Conservation (phyloP, 1,140 invertebrate species). For the Papilio xuthus region DNA sequence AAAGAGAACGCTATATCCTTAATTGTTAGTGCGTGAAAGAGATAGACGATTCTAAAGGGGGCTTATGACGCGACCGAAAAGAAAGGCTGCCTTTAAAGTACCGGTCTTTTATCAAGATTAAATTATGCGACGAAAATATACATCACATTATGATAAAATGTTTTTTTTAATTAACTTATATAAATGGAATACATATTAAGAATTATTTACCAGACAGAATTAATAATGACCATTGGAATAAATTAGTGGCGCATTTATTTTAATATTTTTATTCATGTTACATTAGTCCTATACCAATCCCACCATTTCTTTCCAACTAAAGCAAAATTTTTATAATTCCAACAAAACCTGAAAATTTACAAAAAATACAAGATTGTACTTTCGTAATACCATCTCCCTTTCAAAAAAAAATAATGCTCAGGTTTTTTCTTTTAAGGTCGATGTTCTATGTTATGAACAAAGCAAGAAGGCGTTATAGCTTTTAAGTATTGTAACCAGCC, state of each 20-base stretch:
- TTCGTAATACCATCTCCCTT: too few relatives aligned
- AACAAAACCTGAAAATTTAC: too few relatives aligned
- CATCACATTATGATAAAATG: conserved; percentile 11
- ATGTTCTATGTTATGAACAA: background rate
- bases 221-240: too few relatives aligned
- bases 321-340: too few relatives aligned
- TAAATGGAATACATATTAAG: background rate
- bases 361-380: too few relatives aligned
- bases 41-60: conserved; percentile 37
- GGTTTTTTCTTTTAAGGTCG: background rate
- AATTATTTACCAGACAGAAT: background rate
- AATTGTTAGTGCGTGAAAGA: conserved; percentile 44
- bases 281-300: too few relatives aligned
- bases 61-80: conserved; percentile 45
- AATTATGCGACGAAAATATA: conserved; percentile 38
- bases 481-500: conserved; percentile 4
- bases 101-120: conserved; percentile 70
- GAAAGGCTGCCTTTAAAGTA: conserved; percentile 51
- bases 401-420: background rate
- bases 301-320: too few relatives aligned
- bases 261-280: too few relatives aligned
- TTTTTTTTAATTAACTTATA: background rate
- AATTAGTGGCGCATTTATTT: too few relatives aligned
- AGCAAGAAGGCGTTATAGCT: background rate
- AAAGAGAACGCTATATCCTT: conserved; percentile 42